Evolutionary conservation across 2,113 vertebrate genomes (phyloP).

Genomic region (Miniopterus natalensis): DNA sequence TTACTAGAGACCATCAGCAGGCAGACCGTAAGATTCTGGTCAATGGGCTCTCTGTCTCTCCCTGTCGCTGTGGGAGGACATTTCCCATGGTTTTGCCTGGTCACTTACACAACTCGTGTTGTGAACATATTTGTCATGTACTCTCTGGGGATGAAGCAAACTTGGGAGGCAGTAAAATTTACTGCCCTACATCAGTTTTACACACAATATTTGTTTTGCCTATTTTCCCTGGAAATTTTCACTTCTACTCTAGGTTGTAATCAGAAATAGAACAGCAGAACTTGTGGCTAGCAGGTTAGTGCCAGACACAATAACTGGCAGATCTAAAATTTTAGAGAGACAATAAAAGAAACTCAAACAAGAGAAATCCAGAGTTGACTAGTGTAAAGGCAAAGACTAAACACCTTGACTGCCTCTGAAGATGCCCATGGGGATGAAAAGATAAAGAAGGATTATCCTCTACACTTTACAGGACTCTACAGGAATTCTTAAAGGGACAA

Average conservation of each 20-base stretch:
- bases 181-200: background rate
- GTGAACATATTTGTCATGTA: background rate
- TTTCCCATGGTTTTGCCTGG: background rate
- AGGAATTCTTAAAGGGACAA: background rate
- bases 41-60: constrained; percentile 5
- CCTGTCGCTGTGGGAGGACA: background rate
- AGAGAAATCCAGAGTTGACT: background rate
- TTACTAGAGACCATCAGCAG: background rate
- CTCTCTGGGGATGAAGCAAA: background rate
- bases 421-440: background rate
- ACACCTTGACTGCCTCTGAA: background rate
- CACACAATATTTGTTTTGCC: background rate
- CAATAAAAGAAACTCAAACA: constrained; percentile 8
- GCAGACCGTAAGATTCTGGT: background rate
- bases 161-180: background rate
- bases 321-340: background rate
- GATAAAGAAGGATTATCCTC: background rate
- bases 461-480: background rate
- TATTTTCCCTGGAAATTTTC: constrained; percentile 39
- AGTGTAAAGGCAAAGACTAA: background rate
- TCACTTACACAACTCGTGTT: background rate
- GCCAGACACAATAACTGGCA: background rate
- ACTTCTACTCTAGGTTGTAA: constrained; percentile 31
- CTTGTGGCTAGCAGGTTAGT: background rate
- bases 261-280: background rate